A percentile compares a stretch with the other conserved stretches of the same genome.
phyloP scores from a whole-genome alignment of 1,140 invertebrate genomes.

The Drosophila insularis region DNA sequence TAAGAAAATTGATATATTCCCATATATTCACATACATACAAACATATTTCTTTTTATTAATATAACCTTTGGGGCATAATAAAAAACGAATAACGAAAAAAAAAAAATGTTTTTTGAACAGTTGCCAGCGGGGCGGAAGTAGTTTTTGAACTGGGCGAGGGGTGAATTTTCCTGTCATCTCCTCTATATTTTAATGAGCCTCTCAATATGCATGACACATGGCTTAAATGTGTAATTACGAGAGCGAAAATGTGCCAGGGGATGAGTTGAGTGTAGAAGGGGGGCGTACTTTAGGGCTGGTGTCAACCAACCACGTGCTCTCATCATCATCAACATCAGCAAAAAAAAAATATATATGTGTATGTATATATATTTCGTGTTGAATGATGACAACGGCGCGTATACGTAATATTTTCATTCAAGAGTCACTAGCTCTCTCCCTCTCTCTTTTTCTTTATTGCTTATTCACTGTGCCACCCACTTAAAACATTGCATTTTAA shows the following conservation, averaged over 20 bases:
- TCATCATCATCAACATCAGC: conserved; percentile 40
- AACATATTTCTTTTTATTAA: not conserved
- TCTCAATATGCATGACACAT: conserved; percentile 77
- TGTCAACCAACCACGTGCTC: conserved; percentile 56
- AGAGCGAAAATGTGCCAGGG: conserved; percentile 23
- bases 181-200: conserved; percentile 69
- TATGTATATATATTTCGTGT: conserved; percentile 31
- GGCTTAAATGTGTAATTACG: conserved; percentile 76
- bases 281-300: conserved; percentile 1
- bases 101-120: not conserved
- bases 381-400: conserved; percentile 45
- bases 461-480: conserved; percentile 8
- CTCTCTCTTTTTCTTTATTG: not conserved
- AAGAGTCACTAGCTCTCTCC: not conserved
- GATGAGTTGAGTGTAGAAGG: not conserved
- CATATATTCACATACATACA: not conserved
- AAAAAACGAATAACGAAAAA: not conserved
- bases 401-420: conserved; percentile 44
- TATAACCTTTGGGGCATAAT: not conserved
- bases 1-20: conserved; percentile 26
- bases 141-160: not conserved
- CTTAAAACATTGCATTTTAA: not conserved
- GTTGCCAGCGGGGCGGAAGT: not conserved
- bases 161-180: not conserved
- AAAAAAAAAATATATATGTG: too few species aligned